A percentile compares a stretch with the other conserved stretches of the same genome.
Evolutionary conservation across 2,113 vertebrate genomes (phyloP).

Genomic region (Pionites leucogaster): DNA sequence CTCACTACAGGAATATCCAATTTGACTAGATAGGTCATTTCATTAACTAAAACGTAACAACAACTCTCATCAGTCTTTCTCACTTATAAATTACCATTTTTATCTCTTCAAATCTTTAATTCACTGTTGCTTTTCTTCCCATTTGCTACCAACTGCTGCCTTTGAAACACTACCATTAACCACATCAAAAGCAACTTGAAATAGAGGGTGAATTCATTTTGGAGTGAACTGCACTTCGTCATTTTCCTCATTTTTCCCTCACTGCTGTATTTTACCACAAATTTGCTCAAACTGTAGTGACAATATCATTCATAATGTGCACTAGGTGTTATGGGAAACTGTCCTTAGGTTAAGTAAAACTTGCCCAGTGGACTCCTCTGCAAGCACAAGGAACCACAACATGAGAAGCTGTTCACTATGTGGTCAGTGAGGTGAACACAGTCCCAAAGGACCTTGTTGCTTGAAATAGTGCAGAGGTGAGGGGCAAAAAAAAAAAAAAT

Average conservation of each 20-base stretch:
- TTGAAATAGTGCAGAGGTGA: not conserved
- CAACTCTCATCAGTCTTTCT: constrained; percentile 33
- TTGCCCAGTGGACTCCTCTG: not conserved
- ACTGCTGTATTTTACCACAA: not conserved
- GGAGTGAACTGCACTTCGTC: not conserved
- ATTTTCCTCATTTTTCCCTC: not conserved
- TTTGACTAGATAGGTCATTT: constrained; percentile 51
- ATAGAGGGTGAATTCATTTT: not conserved
- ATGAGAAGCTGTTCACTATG: not conserved
- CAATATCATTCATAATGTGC: not conserved
- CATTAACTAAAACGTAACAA: constrained; percentile 45
- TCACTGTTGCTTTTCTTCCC: constrained; percentile 36
- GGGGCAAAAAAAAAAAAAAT: too few species aligned
- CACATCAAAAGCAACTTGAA: not conserved
- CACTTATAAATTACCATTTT: constrained; percentile 22
- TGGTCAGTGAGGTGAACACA: not conserved
- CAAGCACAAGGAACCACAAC: not conserved
- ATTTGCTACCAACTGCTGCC: not conserved
- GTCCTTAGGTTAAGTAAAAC: not conserved
- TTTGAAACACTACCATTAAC: constrained; percentile 19
- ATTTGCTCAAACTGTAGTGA: not conserved
- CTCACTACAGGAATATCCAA: not conserved
- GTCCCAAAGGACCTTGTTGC: not conserved
- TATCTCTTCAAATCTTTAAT: constrained; percentile 34
- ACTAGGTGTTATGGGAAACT: not conserved